Base-by-base conservation (phyloP, 1,140 invertebrate genomes). In the Pissodes strobi region DNA sequence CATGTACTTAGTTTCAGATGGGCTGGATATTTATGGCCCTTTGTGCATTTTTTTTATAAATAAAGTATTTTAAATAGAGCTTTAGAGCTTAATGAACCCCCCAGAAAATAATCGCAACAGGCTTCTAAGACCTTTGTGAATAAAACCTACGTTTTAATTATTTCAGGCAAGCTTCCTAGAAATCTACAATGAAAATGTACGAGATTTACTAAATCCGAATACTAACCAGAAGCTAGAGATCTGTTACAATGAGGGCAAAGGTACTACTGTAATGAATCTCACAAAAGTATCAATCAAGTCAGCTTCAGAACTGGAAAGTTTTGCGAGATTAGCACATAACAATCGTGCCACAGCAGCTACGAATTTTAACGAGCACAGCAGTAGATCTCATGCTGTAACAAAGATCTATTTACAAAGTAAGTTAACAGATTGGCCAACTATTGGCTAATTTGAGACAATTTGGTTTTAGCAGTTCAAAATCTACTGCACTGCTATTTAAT, bases 301-400 rank as follows among this genome's bases (percentile, higher is more conserved):
- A 63, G 84, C 87, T n/a, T 77, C 85, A 66, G 86, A 90, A 68
- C 79, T 93, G 57, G 83, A 86, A 39, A 77, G 84, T 45, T 82
- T 87, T 53, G 83, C 90, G 77, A 69, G 80, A 66, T 82, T 81
- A 61, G 88, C 88, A 12, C 86, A 88, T 78, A 80, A 83, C 74
- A 90, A 90, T 78, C 82, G 89, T 73, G 87, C 88, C 39, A 88
- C 88, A 34, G 88, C 88, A 1, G 85, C 87, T 5, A 90, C 87
- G 39, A 80, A 81, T 72, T 92, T 84, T 80, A 95, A 88, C 81
- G 92, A 88, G 85, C 88, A 86, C 75, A 95, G 84, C 38, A 95
- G 93, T 0, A 80, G 93, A 43, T 94, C 92, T 8, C 94, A 96
- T 80, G 91, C 90, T 1, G 89, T 95, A 0, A 85, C 88, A 4